Evolutionary conservation across 2,797 vertebrate genomes (phyloP).

Genomic region (Characodon lateralis): DNA sequence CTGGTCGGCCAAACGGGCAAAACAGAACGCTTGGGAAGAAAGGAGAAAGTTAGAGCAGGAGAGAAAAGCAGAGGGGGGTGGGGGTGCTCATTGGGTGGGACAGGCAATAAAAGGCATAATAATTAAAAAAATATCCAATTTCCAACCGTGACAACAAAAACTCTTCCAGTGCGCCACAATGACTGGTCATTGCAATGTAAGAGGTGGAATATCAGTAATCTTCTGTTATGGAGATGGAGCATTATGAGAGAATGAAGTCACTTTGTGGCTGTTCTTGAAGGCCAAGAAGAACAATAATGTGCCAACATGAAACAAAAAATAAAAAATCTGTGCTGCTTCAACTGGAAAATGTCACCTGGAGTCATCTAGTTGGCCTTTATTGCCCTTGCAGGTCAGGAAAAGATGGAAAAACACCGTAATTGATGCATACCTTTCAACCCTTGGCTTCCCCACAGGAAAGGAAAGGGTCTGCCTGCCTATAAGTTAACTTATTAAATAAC

Average conservation of each 20-base stretch:
- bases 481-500: background rate
- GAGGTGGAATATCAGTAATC: slow-evolving; percentile 22
- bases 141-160: slow-evolving; percentile 22
- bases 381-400: slow-evolving; percentile 36
- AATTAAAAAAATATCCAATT: slow-evolving; percentile 19
- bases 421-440: slow-evolving; percentile 44
- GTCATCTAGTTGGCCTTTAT: slow-evolving; percentile 49
- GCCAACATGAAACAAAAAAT: slow-evolving; percentile 6
- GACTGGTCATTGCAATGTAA: slow-evolving; percentile 13
- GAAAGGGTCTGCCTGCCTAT: slow-evolving; percentile 37
- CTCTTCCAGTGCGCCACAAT: slow-evolving; percentile 31
- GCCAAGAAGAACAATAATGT: slow-evolving; percentile 32
- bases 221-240: slow-evolving; percentile 3
- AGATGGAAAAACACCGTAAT: slow-evolving; percentile 50
- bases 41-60: slow-evolving; percentile 16
- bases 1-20: slow-evolving; percentile 55
- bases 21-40: slow-evolving; percentile 40
- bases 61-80: background rate
- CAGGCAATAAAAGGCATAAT: slow-evolving; percentile 7
- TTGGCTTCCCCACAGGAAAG: slow-evolving; percentile 24
- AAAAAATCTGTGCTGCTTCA: background rate
- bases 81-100: background rate
- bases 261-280: slow-evolving; percentile 21
- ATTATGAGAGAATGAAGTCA: slow-evolving; percentile 21
- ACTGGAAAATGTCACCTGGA: slow-evolving; percentile 44